Conservation (phyloP, 2,797 vertebrate species). For the Gymnothorax reevesii region DNA sequence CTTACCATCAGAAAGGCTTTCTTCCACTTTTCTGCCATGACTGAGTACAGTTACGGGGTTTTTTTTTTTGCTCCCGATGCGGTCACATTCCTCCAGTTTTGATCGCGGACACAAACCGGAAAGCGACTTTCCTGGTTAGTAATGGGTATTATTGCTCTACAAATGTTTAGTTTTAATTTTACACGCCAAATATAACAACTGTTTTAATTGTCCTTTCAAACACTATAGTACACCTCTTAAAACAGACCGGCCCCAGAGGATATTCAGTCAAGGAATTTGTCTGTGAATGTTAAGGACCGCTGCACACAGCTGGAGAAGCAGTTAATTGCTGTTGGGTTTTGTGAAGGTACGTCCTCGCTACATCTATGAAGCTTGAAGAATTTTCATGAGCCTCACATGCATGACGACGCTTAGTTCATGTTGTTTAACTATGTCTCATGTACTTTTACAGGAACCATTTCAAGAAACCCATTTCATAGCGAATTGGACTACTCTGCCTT, state of each 20-base stretch:
- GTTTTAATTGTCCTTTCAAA: too few species aligned
- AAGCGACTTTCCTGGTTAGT: constrained; percentile 25
- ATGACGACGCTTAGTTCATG: too few species aligned
- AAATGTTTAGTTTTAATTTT: not conserved
- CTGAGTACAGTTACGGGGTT: constrained; percentile 3
- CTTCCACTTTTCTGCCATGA: constrained; percentile 31
- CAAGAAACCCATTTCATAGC: too few species aligned
- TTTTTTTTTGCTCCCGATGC: constrained; percentile 26
- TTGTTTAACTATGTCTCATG: too few species aligned
- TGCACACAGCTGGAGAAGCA: not conserved
- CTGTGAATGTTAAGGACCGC: not conserved
- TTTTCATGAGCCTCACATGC: too few species aligned
- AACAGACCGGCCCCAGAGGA: too few species aligned
- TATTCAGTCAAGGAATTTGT: not conserved
- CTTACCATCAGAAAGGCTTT: constrained; percentile 28
- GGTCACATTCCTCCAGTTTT: constrained; percentile 26
- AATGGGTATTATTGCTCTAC: not conserved
- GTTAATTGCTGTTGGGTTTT: constrained; percentile 8
- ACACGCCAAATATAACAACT: too few species aligned
- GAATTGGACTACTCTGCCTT: too few species aligned
- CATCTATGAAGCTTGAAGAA: too few species aligned
- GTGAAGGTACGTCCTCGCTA: not conserved
- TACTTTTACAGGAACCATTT: too few species aligned
- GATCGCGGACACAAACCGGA: constrained; percentile 30
- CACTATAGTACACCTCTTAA: too few species aligned